These are phyloP conservation scores for Metacarcinus magister DNA, from an alignment of 2,888 invertebrate species.

Conservation along the genomic window DNA sequence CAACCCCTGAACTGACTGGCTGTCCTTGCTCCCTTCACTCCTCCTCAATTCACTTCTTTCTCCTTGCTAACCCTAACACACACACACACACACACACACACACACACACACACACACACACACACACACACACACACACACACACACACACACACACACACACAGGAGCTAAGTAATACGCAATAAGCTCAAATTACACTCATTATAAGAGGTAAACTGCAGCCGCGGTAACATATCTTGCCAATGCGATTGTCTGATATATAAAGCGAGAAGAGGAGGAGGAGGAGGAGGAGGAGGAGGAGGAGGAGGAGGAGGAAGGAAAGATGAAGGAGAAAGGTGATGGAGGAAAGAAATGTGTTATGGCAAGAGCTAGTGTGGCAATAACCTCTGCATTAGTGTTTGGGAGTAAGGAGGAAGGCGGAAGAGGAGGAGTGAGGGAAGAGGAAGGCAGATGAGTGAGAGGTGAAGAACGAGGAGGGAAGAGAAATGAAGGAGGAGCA, in stretches of 20 bases:
- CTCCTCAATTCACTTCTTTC: background rate
- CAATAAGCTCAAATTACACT: no score
- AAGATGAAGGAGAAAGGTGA: background rate
- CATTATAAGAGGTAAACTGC: background rate
- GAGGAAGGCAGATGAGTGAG: background rate
- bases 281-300: background rate
- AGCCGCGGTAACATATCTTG: background rate
- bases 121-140: background rate
- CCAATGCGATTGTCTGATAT: background rate
- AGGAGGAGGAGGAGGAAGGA: background rate
- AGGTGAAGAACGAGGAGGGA: background rate
- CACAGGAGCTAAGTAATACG: background rate
- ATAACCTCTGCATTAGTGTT: background rate
- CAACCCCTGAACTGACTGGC: no score
- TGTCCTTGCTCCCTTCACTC: background rate
- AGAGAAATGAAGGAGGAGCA: conserved; percentile 6
- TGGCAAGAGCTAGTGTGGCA: background rate
- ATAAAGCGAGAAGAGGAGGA: background rate
- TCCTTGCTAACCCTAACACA: background rate
- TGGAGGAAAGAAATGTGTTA: conserved; percentile 20
- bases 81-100: background rate
- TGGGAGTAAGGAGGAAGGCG: background rate
- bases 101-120: background rate
- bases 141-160: background rate
- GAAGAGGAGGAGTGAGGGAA: background rate